Evolutionary conservation across 2,888 invertebrate species (phyloP).

Genomic region (Lochmaea crataegi): DNA sequence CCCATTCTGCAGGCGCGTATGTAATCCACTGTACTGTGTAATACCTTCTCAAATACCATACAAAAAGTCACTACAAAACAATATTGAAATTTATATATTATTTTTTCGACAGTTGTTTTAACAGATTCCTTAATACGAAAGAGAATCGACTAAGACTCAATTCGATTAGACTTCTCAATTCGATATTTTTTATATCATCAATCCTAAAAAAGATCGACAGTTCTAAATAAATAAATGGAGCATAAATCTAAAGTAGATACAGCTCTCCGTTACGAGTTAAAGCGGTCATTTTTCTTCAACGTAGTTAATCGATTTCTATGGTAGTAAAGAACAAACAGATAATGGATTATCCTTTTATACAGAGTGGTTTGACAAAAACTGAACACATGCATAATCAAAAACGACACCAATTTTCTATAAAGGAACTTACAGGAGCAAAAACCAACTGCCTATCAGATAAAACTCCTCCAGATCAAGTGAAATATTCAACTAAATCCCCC

Average conservation of each 20-base stretch:
- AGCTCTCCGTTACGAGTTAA: slow-evolving; percentile 26
- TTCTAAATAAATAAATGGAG: slow-evolving; percentile 24
- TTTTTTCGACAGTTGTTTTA: background rate
- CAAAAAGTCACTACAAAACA: background rate
- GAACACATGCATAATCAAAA: background rate
- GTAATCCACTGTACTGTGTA: too few species aligned
- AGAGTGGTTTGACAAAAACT: background rate
- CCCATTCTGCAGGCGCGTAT: too few species aligned
- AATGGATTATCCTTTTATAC: slow-evolving; percentile 5
- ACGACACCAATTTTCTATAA: background rate
- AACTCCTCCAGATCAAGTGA: too few species aligned
- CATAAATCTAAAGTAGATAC: slow-evolving; percentile 29
- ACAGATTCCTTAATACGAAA: background rate
- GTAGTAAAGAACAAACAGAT: slow-evolving; percentile 25
- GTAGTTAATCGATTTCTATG: slow-evolving; percentile 15
- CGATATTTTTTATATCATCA: slow-evolving; percentile 13
- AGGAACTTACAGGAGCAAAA: background rate
- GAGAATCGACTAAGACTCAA: background rate
- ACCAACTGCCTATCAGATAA: too few species aligned
- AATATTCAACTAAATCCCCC: too few species aligned
- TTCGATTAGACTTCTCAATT: background rate
- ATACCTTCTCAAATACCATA: too few species aligned
- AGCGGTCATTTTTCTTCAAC: slow-evolving; percentile 25
- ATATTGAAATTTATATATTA: background rate
- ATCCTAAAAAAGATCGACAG: slow-evolving; percentile 13